Evolutionary conservation across 1,140 invertebrate genomes (phyloP).

Genomic region (Zaprionus africanus): DNA sequence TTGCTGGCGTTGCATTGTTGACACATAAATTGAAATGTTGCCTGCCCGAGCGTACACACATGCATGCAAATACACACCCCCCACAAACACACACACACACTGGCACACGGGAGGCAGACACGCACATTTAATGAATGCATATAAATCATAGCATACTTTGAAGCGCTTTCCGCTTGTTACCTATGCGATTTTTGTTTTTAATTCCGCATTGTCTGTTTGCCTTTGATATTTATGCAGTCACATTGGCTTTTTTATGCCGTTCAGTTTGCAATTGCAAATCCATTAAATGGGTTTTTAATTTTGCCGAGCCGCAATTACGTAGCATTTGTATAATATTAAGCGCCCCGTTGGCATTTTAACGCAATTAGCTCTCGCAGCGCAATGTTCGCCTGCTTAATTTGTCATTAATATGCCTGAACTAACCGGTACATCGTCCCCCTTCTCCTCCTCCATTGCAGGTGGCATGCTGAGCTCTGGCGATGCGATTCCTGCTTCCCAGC

Average conservation of each 20-base stretch:
- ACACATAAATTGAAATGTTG: conserved; percentile 78
- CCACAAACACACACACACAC: conserved; percentile 7
- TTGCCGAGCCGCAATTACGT: conserved; percentile 60
- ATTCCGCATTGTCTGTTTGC: conserved; percentile 67
- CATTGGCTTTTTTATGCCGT: conserved; percentile 27
- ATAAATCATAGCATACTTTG: conserved; percentile 76
- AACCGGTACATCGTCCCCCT: background rate
- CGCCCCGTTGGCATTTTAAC: conserved; percentile 58
- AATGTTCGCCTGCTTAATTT: conserved; percentile 56
- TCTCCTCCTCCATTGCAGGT: conserved; percentile 36
- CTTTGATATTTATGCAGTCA: conserved; percentile 39
- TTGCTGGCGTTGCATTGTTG: conserved; percentile 71
- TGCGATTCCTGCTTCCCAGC: conserved; percentile 30
- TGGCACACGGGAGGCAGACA: background rate
- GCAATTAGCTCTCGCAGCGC: conserved; percentile 57
- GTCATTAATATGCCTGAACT: conserved; percentile 65
- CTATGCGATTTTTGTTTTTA: conserved; percentile 74
- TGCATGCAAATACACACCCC: conserved; percentile 14
- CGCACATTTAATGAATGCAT: conserved; percentile 62
- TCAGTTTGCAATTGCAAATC: conserved; percentile 58
- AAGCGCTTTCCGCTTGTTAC: conserved; percentile 77
- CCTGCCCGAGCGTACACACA: conserved; percentile 23
- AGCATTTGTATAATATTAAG: conserved; percentile 71
- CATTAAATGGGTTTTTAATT: conserved; percentile 75
- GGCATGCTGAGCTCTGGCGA: conserved; percentile 55